A percentile compares a stretch with the other conserved stretches of the same genome.
Evolutionary conservation across 1,140 invertebrate species (phyloP).

Genomic region (Olivierus martensii): DNA sequence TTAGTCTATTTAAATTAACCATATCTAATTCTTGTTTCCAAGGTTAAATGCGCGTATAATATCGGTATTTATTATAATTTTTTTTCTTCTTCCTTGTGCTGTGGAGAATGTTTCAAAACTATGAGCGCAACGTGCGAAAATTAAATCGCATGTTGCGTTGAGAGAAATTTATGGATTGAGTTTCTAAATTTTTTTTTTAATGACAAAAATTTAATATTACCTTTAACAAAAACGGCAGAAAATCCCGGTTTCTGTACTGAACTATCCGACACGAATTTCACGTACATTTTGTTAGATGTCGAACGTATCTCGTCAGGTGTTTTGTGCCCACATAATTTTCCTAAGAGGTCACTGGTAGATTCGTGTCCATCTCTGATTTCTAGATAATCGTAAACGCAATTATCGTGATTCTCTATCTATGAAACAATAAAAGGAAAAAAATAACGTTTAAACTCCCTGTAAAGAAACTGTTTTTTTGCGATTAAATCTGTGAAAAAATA

Average conservation of each 20-base stretch:
- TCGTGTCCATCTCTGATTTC: slow-evolving; percentile 66
- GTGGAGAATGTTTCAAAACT: too few relatives aligned
- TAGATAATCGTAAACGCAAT: slow-evolving; percentile 93
- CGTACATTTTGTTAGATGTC: slow-evolving; percentile 70
- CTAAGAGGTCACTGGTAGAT: slow-evolving; percentile 47
- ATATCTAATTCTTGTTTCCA: too few relatives aligned
- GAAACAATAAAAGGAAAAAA: background rate
- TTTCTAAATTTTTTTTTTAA: background rate
- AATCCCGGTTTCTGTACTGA: slow-evolving; percentile 96
- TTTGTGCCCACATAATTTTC: slow-evolving; percentile 91
- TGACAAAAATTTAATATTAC: background rate
- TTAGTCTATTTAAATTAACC: too few relatives aligned
- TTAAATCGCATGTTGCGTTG: too few relatives aligned
- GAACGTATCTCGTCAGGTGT: slow-evolving; percentile 77
- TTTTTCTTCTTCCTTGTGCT: too few relatives aligned
- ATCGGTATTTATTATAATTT: too few relatives aligned
- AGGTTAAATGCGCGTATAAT: too few relatives aligned
- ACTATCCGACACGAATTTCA: slow-evolving; percentile 93
- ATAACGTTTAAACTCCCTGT: too few relatives aligned
- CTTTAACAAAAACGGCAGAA: slow-evolving; percentile 81
- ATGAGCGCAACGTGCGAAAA: too few relatives aligned
- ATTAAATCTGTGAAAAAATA: too few relatives aligned
- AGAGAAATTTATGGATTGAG: too few relatives aligned
- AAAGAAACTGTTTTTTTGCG: too few relatives aligned
- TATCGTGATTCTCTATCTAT: slow-evolving; percentile 88